Percentiles rank a stretch among this genome's conserved stretches.
Evolutionary conservation across 2,797 vertebrate genomes (phyloP).

Genomic region (Amazona finschi): DNA sequence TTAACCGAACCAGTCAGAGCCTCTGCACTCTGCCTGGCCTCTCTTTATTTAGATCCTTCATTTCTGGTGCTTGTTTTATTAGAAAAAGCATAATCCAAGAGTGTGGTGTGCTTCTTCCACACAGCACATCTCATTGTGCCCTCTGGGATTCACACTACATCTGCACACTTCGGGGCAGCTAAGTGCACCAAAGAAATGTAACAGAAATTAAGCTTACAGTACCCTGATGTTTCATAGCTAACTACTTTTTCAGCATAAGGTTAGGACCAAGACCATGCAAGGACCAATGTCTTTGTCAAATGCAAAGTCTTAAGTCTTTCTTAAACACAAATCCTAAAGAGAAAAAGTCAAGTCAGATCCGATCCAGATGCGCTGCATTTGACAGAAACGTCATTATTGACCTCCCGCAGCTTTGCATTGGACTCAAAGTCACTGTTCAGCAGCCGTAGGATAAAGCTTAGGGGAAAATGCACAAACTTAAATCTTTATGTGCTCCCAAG

Average conservation of each 20-base stretch:
- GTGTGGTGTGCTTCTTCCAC: not conserved
- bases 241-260: not conserved
- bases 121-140: not conserved
- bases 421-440: not conserved
- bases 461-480: not conserved
- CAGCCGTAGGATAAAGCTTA: not conserved
- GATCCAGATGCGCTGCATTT: not conserved
- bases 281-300: not conserved
- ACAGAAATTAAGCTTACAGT: not conserved
- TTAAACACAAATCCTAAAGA: not conserved
- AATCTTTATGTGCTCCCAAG: not conserved
- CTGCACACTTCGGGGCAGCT: not conserved
- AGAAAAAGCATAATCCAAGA: not conserved
- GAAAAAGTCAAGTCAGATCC: not conserved
- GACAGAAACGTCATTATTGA: not conserved
- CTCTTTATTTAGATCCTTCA: not conserved
- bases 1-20: fast-evolving
- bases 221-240: not conserved
- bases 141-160: not conserved
- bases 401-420: not conserved
- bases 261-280: not conserved
- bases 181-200: not conserved
- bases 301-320: not conserved
- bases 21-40: not conserved
- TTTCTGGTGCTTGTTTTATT: not conserved